These are phyloP conservation scores for Cotesia vestalis DNA, from an alignment of 1,140 invertebrate genomes.

Conservation along the genomic window DNA sequence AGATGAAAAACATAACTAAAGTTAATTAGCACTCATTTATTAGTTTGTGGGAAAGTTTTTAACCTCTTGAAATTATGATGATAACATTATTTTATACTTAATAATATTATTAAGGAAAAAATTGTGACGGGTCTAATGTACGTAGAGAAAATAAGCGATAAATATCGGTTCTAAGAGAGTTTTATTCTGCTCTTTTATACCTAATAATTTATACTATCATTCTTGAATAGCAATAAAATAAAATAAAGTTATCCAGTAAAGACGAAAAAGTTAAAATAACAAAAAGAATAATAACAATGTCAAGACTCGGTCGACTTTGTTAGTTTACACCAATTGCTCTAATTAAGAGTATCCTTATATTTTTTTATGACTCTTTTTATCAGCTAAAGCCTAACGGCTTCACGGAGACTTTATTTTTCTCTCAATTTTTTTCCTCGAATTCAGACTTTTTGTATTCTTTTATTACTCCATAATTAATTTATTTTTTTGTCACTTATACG, in stretches of 20 bases:
- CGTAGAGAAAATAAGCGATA: too few relatives aligned
- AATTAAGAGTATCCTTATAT: conserved; percentile 17
- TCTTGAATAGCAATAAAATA: background rate
- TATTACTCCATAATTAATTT: conserved; percentile 21
- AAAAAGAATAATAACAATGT: background rate
- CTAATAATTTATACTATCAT: too few relatives aligned
- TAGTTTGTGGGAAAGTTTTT: conserved; percentile 21
- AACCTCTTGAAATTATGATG: background rate
- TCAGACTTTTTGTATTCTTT: background rate
- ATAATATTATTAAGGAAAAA: background rate
- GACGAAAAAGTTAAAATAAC: background rate
- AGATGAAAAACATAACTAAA: conserved; percentile 19
- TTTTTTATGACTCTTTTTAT: background rate
- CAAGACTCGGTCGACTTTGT: background rate
- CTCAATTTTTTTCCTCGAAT: background rate
- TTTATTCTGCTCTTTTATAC: too few relatives aligned
- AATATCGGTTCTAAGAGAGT: too few relatives aligned
- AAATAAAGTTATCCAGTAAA: background rate
- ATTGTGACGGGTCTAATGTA: too few relatives aligned
- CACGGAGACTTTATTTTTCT: conserved; percentile 7
- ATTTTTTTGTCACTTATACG: background rate
- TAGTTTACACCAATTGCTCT: conserved; percentile 11
- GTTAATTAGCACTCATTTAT: conserved; percentile 36
- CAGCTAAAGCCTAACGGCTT: background rate
- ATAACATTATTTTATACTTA: background rate